These are phyloP conservation scores for Lepus europaeus DNA, from an alignment of 2,113 vertebrate species.

Conservation along the genomic window DNA sequence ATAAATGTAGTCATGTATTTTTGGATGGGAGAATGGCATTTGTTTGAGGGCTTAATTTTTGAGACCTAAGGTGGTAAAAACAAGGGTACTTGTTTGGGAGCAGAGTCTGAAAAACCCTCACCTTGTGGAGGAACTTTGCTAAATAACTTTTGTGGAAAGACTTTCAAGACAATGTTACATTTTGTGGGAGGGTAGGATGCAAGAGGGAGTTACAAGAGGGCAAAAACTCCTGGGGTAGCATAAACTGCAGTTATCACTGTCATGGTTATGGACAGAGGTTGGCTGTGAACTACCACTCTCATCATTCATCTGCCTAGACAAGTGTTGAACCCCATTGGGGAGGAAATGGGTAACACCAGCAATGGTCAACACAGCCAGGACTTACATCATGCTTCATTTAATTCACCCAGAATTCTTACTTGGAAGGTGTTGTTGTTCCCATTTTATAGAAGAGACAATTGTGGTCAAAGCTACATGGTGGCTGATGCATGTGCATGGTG, in stretches of 20 bases:
- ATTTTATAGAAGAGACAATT: constrained; percentile 7
- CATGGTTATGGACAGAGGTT: background rate
- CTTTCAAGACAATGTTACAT: constrained; percentile 18
- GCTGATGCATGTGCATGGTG: background rate
- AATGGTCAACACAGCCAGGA: background rate
- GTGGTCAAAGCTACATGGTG: background rate
- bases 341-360: background rate
- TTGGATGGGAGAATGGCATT: background rate
- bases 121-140: background rate
- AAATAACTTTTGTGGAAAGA: constrained; percentile 28
- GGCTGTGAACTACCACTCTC: background rate
- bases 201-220: background rate
- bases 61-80: background rate
- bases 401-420: background rate
- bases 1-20: background rate
- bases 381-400: background rate
- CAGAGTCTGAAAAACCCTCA: background rate
- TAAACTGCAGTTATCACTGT: background rate
- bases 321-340: background rate
- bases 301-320: constrained; percentile 20
- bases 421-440: background rate
- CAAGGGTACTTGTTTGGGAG: background rate
- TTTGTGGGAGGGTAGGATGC: background rate
- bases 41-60: constrained; percentile 6
- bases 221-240: background rate